Evolutionary conservation across 2,113 vertebrate genomes (phyloP).

Genomic region (Ceyx cyanopectus): DNA sequence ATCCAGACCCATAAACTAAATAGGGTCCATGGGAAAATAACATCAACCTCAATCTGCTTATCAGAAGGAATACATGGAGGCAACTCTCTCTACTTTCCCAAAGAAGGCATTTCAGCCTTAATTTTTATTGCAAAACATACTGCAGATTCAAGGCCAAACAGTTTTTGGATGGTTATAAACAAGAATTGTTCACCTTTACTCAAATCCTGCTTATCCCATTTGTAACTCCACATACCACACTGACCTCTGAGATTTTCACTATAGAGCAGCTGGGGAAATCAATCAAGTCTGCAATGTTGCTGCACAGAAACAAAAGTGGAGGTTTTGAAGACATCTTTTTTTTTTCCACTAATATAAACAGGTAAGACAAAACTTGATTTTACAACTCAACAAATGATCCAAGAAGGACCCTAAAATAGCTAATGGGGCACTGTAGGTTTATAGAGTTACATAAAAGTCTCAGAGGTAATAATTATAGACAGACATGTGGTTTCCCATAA

Average conservation of each 20-base stretch:
- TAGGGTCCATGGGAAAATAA: neutral
- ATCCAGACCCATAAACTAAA: neutral
- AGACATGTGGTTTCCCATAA: neutral
- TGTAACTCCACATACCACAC: neutral
- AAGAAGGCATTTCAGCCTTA: neutral
- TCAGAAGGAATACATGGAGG: neutral
- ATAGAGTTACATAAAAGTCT: neutral
- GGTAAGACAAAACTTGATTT: neutral
- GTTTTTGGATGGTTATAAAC: neutral
- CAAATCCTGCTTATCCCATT: neutral
- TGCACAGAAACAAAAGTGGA: rapidly evolving
- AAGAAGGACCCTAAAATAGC: neutral
- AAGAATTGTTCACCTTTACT: neutral
- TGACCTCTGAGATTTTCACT: neutral
- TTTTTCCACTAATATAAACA: neutral
- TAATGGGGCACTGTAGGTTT: neutral
- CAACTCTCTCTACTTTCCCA: neutral
- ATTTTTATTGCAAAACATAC: neutral
- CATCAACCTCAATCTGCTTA: neutral
- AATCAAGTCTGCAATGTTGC: neutral
- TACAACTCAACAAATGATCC: neutral
- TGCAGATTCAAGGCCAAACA: neutral
- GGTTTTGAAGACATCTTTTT: neutral
- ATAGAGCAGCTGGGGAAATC: neutral
- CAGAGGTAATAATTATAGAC: neutral